Base-by-base conservation (phyloP, 2,888 invertebrate genomes). In the Mesorhabditis spiculigera region DNA sequence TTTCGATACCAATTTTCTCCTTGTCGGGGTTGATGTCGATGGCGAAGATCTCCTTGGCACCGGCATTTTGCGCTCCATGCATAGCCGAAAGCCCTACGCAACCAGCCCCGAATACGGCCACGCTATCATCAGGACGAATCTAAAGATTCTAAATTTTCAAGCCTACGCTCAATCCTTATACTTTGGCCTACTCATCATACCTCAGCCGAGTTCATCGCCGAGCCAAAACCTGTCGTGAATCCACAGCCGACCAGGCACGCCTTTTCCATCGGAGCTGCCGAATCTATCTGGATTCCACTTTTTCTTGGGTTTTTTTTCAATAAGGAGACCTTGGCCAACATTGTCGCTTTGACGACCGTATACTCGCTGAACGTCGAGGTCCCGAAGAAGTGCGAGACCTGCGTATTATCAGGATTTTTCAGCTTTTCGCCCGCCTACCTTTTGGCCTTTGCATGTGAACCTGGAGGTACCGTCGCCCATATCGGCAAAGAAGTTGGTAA, bases 401-500 rank as follows among this genome's bases (percentile, higher is more conserved):
- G n/a, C n/a, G n/a, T n/a, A n/a, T n/a, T n/a, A n/a, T n/a, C n/a
- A n/a, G n/a, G n/a, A n/a, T n/a, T n/a, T n/a, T n/a, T n/a, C n/a
- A n/a, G n/a, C n/a, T n/a, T n/a, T n/a, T n/a, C n/a, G n/a, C n/a
- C n/a, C n/a, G n/a, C n/a, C n/a, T 13, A 50, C 58, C 3, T 66
- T 43, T 4, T 66, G 5, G 13, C 66, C 66, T 76, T 92, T 73
- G 73, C 80, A 81, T 45, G 90, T 91, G 87, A 95, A 94, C 63
- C 95, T 90, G 5, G 90, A 90, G 0, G 93, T 93, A n/a, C 94
- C 94, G 87, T 95, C 93, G 1, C 94, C 94, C 93, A 95, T 92
- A 3, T 93, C 87, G 50, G 95, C 95, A 82, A 91, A 90, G 0
- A 94, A 94, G 87, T 89, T n/a, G 13, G 10, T 10, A 16, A 63